Percentiles rank a stretch among this genome's conserved stretches.
Evolutionary conservation across 1,140 invertebrate genomes (phyloP).

Genomic region (Hormaphis cornu): DNA sequence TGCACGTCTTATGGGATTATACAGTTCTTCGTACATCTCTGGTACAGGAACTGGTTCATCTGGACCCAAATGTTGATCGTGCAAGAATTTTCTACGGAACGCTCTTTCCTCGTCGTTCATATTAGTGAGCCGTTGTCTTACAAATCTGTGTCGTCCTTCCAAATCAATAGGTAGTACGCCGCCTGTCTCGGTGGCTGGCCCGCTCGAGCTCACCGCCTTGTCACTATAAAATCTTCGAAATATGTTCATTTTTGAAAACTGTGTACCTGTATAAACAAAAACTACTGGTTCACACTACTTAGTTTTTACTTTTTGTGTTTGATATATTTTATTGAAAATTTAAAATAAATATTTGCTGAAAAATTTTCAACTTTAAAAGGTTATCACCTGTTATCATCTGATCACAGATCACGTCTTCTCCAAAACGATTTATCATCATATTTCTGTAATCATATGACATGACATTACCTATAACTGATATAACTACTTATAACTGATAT

Average conservation of each 20-base stretch:
- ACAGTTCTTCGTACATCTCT: constrained; percentile 55
- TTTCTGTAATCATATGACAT: too few species aligned
- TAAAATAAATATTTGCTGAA: too few species aligned
- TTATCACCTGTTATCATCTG: too few species aligned
- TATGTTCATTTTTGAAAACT: background rate
- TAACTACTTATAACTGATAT: too few species aligned
- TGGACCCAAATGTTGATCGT: constrained; percentile 64
- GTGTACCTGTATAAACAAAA: too few species aligned
- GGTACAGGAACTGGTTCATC: constrained; percentile 61
- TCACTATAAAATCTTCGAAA: constrained; percentile 8
- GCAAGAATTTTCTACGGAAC: constrained; percentile 70
- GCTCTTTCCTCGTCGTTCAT: constrained; percentile 75
- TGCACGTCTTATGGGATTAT: constrained; percentile 67
- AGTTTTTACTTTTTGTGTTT: too few species aligned
- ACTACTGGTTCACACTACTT: too few species aligned
- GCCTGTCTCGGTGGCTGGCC: constrained; percentile 45
- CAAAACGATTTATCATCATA: too few species aligned
- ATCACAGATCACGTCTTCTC: too few species aligned
- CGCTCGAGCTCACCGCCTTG: background rate
- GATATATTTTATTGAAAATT: too few species aligned
- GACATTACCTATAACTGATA: too few species aligned
- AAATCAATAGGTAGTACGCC: constrained; percentile 63
- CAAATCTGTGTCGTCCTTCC: constrained; percentile 56
- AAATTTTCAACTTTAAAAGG: too few species aligned
- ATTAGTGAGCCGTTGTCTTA: constrained; percentile 66